Evolutionary conservation across 2,888 invertebrate genomes (phyloP), one percentile per base, ranked within the genome.

Genomic region (Chrysolina oricalcia): DNA sequence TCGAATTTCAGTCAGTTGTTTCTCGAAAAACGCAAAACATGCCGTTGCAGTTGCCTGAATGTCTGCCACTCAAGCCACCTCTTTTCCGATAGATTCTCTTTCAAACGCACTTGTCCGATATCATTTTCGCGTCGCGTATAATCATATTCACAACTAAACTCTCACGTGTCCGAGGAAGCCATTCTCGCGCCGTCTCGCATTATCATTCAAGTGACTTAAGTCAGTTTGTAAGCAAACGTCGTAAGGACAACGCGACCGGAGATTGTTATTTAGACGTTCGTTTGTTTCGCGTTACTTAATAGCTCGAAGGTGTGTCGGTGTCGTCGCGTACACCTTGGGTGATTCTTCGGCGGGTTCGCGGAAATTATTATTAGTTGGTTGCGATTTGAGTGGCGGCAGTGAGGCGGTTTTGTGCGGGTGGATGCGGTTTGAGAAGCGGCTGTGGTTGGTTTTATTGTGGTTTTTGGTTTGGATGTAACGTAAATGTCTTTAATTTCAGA

Each of bases 171-270:
- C 53, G 19, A 68, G 40, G 41, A 68, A 59, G 59, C 59, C 19
- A 53, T 27, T 21, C 53, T 9, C 68, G 53, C 56, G 53, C 41
- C 50, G 40, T 40, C 48, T 46, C 19, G 23, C 53, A 50, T 68
- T 66, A 66, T 66, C 66, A 66, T 43, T 69, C 68, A 70, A 67
- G 68, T 68, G 59, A 71, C 66, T 73, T 67, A 64, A 75, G 74
- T 79, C 74, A 77, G 79, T 79, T 75, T 50, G 62, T 56, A 67
- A 74, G 72, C 35, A 64, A 68, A 62, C 72, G 73, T 77, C 71
- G 79, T 66, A 62, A 74, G 72, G 77, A 64, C 75, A 19, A 74
- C 75, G 68, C 70, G 68, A 72, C 40, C 65, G 23, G 40, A 53
- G 62, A 73, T 74, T 65, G 40, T 69, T 70, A 68, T 75, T 72